phyloP scores from a whole-genome alignment of 2,888 invertebrate species.

The Dasysyrphus tricinctus region DNA sequence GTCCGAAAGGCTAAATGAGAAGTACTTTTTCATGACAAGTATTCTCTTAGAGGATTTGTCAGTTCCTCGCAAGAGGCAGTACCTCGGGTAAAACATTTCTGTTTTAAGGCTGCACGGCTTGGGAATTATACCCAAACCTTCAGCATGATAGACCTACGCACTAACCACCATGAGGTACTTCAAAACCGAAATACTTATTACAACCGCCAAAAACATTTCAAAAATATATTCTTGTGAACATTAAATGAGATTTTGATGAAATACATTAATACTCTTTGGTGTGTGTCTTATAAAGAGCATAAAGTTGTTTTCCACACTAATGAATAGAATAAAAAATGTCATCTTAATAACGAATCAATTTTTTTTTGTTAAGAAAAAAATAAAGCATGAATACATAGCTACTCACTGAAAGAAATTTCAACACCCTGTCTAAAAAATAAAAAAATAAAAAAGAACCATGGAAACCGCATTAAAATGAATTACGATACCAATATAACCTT shows the following conservation, averaged over 20 bases:
- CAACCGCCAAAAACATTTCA: background rate
- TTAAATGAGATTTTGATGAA: conserved; percentile 1
- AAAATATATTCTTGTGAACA: background rate
- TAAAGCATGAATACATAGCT: background rate
- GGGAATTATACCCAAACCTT: too few relatives aligned
- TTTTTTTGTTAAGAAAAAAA: background rate
- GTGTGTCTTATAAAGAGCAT: background rate
- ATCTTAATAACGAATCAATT: conserved; percentile 15
- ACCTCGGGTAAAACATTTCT: too few relatives aligned
- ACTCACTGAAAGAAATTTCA: background rate
- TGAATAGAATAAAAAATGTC: background rate
- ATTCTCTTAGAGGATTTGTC: too few relatives aligned
- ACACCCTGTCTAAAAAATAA: background rate
- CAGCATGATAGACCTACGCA: too few relatives aligned
- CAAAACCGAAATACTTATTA: background rate
- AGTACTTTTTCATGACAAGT: too few relatives aligned
- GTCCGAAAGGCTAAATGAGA: too few relatives aligned
- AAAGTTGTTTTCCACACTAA: background rate
- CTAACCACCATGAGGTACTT: too few relatives aligned
- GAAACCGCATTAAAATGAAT: conserved; percentile 12
- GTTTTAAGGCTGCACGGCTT: too few relatives aligned
- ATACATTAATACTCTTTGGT: background rate
- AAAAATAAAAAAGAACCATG: background rate
- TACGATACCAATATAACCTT: conserved; percentile 3
- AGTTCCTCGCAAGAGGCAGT: too few relatives aligned